Base-by-base conservation (phyloP, 2,888 invertebrate genomes). In the Heliconius charithonia region DNA sequence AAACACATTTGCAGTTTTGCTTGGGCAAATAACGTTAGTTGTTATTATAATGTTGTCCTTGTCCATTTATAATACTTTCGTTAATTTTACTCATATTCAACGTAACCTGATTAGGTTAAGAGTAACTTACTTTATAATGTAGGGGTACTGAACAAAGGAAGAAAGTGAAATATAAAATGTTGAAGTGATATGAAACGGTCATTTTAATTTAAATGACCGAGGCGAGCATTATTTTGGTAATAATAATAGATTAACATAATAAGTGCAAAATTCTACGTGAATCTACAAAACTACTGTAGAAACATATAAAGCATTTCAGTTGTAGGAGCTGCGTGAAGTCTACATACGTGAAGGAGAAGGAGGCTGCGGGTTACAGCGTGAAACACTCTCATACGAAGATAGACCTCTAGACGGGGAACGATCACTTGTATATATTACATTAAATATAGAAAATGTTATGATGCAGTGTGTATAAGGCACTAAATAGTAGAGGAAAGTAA, bases 231-330 rank as follows among this genome's bases (percentile, higher is more conserved):
- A 67, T 41, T 37, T 66, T 66, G 37, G 10, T 22, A 67, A 67
- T n/a, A 37, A 67, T 67, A 41, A 41, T 4, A 41, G 1, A 13
- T 67, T 67, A 29, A 29, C n/a, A 56, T 41, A 13, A n/a, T 22
- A 59, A 59, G 59, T 72, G 59, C 59, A 59, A 37, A 32, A n/a
- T 9, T 72, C 13, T 72, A 59, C 16, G 25, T 72, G 56, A 32
- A 32, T 59, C 0, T 25, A 19, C 16, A 37, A 72, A 59, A 72
- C 59, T 72, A 59, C 59, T 59, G 37, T n/a, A 32, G 59, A 59
- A n/a, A 72, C 37, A 72, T 59, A 59, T 32, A n/a, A 72, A 72
- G 72, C 72, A 25, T 32, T 71, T 22, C 4, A 59, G 32, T 32
- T n/a, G 51, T 37, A 72, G 72, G 59, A 37, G 59, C 59, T 72